Evolutionary conservation across 2,888 invertebrate genomes (phyloP).

Genomic region (Chymomyza amoena): DNA sequence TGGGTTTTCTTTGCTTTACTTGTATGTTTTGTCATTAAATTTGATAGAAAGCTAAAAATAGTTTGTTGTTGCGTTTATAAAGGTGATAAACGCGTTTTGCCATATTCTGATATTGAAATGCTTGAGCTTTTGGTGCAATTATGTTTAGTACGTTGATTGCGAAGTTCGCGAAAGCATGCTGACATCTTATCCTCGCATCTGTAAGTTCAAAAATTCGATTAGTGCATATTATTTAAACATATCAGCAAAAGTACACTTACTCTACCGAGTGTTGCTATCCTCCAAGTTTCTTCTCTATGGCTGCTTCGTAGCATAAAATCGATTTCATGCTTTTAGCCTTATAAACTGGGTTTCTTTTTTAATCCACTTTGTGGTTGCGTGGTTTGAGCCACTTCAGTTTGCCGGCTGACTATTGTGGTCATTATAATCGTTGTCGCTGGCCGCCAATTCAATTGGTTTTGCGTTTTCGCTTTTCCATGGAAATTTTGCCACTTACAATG

Average conservation of each 20-base stretch:
- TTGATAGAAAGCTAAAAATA: not conserved
- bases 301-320: too few relatives aligned
- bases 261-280: too few relatives aligned
- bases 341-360: not conserved
- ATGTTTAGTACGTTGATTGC: too few relatives aligned
- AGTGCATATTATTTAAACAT: too few relatives aligned
- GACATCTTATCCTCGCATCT: too few relatives aligned
- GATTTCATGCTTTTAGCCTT: not conserved
- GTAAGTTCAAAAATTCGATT: too few relatives aligned
- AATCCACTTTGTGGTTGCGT: not conserved
- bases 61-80: not conserved
- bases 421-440: not conserved
- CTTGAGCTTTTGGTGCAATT: too few relatives aligned
- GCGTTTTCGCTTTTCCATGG: conserved; percentile 57
- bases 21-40: not conserved
- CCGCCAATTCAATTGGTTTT: conserved; percentile 38
- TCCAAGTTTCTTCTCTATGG: too few relatives aligned
- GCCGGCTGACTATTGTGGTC: not conserved
- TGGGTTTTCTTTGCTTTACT: not conserved
- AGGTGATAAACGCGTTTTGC: too few relatives aligned
- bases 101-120: too few relatives aligned
- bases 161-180: too few relatives aligned
- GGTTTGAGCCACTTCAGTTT: not conserved
- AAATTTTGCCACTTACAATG: conserved; percentile 64
- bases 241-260: too few relatives aligned